Percentiles rank a stretch among this genome's conserved stretches.
Conservation (phyloP, 35 echinoderm and acorn worm genomes). For the Amphiura filiformis region DNA sequence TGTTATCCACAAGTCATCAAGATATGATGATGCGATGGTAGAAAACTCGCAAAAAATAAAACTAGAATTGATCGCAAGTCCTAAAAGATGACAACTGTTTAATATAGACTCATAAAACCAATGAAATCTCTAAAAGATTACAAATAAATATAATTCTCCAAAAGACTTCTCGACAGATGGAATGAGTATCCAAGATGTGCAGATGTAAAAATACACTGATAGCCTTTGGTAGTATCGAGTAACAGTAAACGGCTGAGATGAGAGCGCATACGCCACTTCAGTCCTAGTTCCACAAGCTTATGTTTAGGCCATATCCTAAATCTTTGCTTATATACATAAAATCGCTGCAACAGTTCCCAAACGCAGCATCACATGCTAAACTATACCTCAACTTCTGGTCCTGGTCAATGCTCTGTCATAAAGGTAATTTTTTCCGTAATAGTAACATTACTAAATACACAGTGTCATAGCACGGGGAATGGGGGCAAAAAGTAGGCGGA, state of each 20-base stretch:
- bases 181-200: neutral
- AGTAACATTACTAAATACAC: neutral
- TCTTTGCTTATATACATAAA: neutral
- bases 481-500: neutral
- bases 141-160: neutral
- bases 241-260: neutral
- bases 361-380: neutral
- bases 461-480: neutral
- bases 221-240: neutral
- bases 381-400: neutral
- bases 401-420: neutral
- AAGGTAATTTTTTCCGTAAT: neutral
- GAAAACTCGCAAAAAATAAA: neutral
- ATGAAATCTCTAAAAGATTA: neutral
- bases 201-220: neutral
- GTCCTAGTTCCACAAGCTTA: neutral
- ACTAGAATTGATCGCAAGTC: neutral
- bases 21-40: neutral
- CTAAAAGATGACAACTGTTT: neutral
- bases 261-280: neutral
- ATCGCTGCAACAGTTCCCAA: neutral
- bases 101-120: neutral
- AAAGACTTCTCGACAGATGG: neutral
- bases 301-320: neutral
- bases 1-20: neutral